Evolutionary conservation across 2,888 invertebrate genomes (phyloP).

Genomic region (Thyatira batis): DNA sequence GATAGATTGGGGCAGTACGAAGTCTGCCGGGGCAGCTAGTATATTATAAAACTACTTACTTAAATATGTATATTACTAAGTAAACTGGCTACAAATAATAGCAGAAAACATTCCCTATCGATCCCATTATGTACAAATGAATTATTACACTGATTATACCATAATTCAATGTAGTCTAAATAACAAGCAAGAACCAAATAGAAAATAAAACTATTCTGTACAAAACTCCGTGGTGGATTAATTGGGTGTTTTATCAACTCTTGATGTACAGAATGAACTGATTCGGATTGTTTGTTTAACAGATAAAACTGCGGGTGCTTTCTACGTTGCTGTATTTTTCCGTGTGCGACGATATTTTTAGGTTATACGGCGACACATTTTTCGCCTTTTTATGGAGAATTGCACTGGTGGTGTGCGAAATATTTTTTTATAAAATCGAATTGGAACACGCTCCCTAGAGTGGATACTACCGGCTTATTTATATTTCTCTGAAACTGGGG

Average conservation of each 20-base stretch:
- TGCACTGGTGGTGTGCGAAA: conserved; percentile 3
- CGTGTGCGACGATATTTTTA: conserved; percentile 27
- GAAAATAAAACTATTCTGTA: not conserved
- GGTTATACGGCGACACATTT: not conserved
- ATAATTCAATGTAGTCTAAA: not conserved
- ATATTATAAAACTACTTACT: no score
- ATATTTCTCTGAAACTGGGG: no score
- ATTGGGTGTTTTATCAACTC: conserved; percentile 30
- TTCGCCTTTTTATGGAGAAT: not conserved
- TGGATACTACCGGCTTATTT: not conserved
- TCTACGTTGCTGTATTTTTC: conserved; percentile 32
- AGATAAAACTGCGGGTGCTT: conserved; percentile 43
- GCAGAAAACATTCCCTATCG: no score
- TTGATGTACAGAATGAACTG: conserved; percentile 36
- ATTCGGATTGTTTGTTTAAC: conserved; percentile 48
- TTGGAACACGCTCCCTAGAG: not conserved
- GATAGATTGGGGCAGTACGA: no score
- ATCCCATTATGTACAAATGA: no score
- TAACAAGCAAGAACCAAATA: not conserved
- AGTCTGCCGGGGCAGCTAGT: no score
- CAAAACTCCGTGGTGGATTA: conserved; percentile 17
- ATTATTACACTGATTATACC: not conserved
- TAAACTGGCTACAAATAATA: no score
- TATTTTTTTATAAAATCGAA: not conserved
- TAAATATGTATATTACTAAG: no score